These are phyloP conservation scores for Sebastes matsubarae DNA, from an alignment of 2,797 vertebrate species.

Conservation along the genomic window DNA sequence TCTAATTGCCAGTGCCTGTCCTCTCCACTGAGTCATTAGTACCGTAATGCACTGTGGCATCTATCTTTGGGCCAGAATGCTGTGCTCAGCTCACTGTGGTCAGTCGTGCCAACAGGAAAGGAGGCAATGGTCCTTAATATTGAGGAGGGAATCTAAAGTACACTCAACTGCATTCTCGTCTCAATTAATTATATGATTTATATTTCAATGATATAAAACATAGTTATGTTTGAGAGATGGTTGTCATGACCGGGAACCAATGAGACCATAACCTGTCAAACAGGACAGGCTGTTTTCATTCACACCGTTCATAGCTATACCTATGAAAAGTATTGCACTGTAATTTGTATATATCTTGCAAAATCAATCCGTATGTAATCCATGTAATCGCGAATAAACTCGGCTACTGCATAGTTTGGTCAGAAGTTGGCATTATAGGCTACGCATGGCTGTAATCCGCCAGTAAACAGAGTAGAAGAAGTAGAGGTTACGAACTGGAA, in stretches of 20 bases:
- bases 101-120: slow-evolving; percentile 40
- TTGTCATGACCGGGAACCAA: not conserved
- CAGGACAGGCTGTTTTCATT: not conserved
- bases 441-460: too few species aligned
- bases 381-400: too few species aligned
- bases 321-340: too few species aligned
- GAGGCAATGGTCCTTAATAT: slow-evolving; percentile 5
- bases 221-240: not conserved
- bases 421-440: too few species aligned
- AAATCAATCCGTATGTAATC: too few species aligned
- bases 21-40: slow-evolving; percentile 71
- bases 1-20: slow-evolving; percentile 71
- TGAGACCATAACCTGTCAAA: not conserved
- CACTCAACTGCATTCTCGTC: not conserved
- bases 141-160: not conserved
- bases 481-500: rapidly evolving
- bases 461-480: too few species aligned
- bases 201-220: not conserved
- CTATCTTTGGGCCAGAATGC: slow-evolving; percentile 67
- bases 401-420: rapidly evolving
- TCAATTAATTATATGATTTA: not conserved
- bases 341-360: too few species aligned
- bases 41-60: slow-evolving; percentile 67
- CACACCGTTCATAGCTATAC: too few species aligned
- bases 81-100: slow-evolving; percentile 63